Base-by-base conservation (phyloP, 2,797 vertebrate genomes). In the Mormyrus proboscirostris region DNA sequence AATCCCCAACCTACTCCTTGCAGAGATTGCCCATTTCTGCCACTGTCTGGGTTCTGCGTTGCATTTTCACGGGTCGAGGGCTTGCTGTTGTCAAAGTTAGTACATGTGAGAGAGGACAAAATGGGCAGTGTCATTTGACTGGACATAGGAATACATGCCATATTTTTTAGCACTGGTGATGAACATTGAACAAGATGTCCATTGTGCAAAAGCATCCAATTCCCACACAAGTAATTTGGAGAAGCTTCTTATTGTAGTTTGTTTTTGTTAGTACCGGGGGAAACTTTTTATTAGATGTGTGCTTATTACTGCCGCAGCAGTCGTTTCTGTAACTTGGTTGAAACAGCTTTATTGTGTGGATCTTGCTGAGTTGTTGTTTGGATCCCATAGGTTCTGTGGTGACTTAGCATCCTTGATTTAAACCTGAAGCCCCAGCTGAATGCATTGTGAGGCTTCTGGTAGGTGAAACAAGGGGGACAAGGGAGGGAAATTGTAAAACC, bases 311-410 rank as follows among this genome's bases (percentile, higher is more conserved):
- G 55, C 29, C 2, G 38, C 57, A 22, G 57, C 38, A 9, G 33
- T 87, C 86, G 7, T 62, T 62, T 22, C 49, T 86, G 49, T 86
- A 51, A 86, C 49, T 86, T 86, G 44, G n/a, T 53, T 86, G 84
- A 53, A 87, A 38, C 50, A 29, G 53, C 22, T 57, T 38, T 55
- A 57, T 33, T 38, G 29, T 12, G 19, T 87, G 44, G n/a, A n/a
- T 84, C 55, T 47, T 22, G 86, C 50, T 88, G 55, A 87, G n/a
- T 0, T 62, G 57, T 38, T 22, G 55, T 88, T 87, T 33, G 33
- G 57, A 49, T 4, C 49, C 33, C 16, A 25, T 62, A 22, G 33
- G n/a, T 5, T 65, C 55, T 41, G 19, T 47, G 38, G 86, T 44
- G 57, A 65, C 55, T 41, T 62, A 38, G 51, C 53, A 29, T 57